A percentile compares a stretch with the other conserved stretches of the same genome.
Evolutionary conservation across 2,888 invertebrate species (phyloP).

Genomic region (Bembecia ichneumoniformis): DNA sequence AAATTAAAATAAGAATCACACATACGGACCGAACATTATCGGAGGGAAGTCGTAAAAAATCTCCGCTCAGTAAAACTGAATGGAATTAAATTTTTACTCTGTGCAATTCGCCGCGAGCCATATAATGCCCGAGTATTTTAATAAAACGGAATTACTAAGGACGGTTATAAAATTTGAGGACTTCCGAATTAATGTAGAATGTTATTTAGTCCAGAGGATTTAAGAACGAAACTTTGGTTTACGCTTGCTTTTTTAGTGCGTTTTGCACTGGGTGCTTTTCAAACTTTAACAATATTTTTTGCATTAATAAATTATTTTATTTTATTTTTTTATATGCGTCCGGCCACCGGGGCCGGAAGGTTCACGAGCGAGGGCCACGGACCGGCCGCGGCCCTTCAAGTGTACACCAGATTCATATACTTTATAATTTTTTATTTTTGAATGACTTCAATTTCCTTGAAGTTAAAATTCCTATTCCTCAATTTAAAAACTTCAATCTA

Average conservation of each 20-base stretch:
- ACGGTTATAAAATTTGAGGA: conserved; percentile 59
- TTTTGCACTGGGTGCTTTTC: neutral
- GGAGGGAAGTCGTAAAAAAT: conserved; percentile 35
- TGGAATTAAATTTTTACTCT: conserved; percentile 49
- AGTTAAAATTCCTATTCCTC: no score
- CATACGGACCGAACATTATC: no score
- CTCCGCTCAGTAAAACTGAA: conserved; percentile 25
- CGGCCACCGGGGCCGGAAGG: no score
- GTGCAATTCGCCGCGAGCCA: conserved; percentile 34
- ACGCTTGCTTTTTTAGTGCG: conserved; percentile 14
- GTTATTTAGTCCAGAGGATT: conserved; percentile 49
- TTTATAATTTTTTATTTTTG: no score
- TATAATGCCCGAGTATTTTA: conserved; percentile 55
- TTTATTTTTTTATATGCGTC: no score
- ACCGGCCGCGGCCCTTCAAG: no score
- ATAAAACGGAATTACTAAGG: conserved; percentile 59
- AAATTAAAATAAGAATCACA: no score
- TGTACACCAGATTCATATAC: no score
- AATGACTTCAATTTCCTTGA: no score
- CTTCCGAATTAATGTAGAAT: conserved; percentile 48
- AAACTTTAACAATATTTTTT: neutral
- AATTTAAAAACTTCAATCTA: no score
- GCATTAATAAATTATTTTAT: no score
- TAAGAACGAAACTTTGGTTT: conserved; percentile 37
- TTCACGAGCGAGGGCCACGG: no score